Evolutionary conservation across 1,140 invertebrate genomes (phyloP).

Genomic region (Choristoneura fumiferana): DNA sequence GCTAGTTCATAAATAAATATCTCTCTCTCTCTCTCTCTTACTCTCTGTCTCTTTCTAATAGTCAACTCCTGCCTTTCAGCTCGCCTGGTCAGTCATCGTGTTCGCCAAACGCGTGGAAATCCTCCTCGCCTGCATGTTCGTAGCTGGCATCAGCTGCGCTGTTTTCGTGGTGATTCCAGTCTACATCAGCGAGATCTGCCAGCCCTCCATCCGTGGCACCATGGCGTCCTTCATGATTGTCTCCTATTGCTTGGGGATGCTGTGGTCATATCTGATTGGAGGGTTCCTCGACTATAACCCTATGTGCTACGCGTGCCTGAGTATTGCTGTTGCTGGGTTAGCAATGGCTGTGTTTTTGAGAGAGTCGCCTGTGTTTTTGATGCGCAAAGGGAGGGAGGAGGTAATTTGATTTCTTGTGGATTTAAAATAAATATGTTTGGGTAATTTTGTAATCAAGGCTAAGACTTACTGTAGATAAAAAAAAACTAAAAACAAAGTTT

Average conservation of each 20-base stretch:
- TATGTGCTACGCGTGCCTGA: slow-evolving; percentile 46
- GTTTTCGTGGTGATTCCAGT: slow-evolving; percentile 39
- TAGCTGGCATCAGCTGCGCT: slow-evolving; percentile 41
- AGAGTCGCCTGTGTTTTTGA: slow-evolving; percentile 45
- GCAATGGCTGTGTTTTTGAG: slow-evolving; percentile 25
- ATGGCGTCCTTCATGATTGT: slow-evolving; percentile 47
- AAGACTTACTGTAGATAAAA: too few relatives aligned
- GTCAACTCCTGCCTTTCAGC: too few relatives aligned
- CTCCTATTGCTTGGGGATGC: slow-evolving; percentile 46
- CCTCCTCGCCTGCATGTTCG: slow-evolving; percentile 39
- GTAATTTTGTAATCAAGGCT: too few relatives aligned
- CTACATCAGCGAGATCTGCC: slow-evolving; percentile 51
- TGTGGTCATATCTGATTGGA: slow-evolving; percentile 29
- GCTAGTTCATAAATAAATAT: too few relatives aligned
- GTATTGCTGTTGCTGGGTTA: slow-evolving; percentile 26
- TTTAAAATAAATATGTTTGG: too few relatives aligned
- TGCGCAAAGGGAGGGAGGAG: slow-evolving; percentile 41
- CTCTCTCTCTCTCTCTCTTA: too few relatives aligned
- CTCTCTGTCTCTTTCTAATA: too few relatives aligned
- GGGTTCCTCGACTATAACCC: slow-evolving; percentile 40
- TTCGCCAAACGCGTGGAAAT: slow-evolving; percentile 41
- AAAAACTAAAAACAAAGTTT: too few relatives aligned
- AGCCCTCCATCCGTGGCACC: slow-evolving; percentile 48
- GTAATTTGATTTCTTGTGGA: too few relatives aligned
- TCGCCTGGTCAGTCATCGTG: slow-evolving; percentile 37